Base-by-base conservation (phyloP, 2,797 vertebrate genomes). In the Anguilla anguilla region DNA sequence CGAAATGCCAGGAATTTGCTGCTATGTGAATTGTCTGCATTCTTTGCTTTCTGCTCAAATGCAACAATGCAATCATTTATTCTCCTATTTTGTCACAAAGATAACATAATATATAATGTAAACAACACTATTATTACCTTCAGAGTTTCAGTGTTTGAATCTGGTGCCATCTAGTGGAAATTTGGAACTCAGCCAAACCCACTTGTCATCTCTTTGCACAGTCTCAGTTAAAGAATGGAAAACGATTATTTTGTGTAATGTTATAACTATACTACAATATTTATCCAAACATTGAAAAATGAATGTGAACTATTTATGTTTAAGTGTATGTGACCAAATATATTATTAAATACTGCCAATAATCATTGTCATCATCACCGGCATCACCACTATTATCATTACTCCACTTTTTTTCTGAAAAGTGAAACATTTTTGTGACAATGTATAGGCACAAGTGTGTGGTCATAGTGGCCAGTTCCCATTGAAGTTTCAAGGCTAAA, bases 161-260 rank as follows among this genome's bases (percentile, higher is more conserved):
- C 64, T 72, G 46, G 87, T 64, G 87, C 87, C 87, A 87, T 87
- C 87, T 84, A 74, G 87, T 51, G 87, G 82, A 57, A 28, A 69
- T 55, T 35, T 69, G 35, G 83, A 84, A 84, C 51, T 35, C 31
- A 57, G 31, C 11, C 55, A 59, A 15, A 84, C 28, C 13, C 31
- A 61, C 83, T 43, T 59, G 19, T 31, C 51, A 25, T 43, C 35
- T 31, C 28, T 15, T 28, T 35, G 7, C 69, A 67, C 25, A 74
- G 11, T 74, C 31, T 17, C 31, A 3, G 22, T 19, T 35, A 25
- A 9, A 25, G 79, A 7, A 51, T 82, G 79, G 46, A 51, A 19
- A 46, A 7, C 22, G 1, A 22, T 51, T n/a, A 82, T 11, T 4
- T 51, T 49, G 6, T n/a, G 25, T 43, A 22, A 22, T 79, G 31